Evolutionary conservation across 2,797 vertebrate species (phyloP).

Genomic region (Cuniculus paca): DNA sequence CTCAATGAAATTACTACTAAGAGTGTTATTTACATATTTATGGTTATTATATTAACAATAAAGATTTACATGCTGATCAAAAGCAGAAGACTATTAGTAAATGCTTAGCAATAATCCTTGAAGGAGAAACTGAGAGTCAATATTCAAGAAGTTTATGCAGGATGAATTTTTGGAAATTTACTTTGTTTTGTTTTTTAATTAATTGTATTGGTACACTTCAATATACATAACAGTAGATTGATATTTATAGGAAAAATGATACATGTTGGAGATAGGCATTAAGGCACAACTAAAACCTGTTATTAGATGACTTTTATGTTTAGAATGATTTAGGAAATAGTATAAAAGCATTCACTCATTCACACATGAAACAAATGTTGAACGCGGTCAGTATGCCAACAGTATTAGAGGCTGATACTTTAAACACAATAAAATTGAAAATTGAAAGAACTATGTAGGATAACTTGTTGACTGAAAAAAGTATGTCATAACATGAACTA

Average conservation of each 20-base stretch:
- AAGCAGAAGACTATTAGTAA: background rate
- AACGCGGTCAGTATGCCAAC: background rate
- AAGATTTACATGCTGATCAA: background rate
- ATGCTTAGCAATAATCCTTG: background rate
- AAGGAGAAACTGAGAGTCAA: background rate
- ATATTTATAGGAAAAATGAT: background rate
- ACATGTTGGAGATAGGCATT: background rate
- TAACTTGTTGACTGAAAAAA: background rate
- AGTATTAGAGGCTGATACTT: background rate
- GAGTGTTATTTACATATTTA: background rate
- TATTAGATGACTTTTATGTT: background rate
- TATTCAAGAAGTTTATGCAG: background rate
- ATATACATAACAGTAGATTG: background rate
- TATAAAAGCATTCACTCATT: conserved; percentile 30
- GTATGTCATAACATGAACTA: background rate
- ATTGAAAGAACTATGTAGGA: background rate
- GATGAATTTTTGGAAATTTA: background rate
- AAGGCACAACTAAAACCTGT: background rate
- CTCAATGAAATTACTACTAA: background rate
- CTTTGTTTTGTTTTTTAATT: background rate
- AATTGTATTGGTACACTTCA: background rate
- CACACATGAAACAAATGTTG: background rate
- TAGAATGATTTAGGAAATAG: background rate
- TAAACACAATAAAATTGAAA: conserved; percentile 46
- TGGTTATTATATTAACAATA: background rate